Evolutionary conservation across 2,888 invertebrate genomes (phyloP), one percentile per base, ranked within the genome.

Genomic region (Lycophotia porphyrea): DNA sequence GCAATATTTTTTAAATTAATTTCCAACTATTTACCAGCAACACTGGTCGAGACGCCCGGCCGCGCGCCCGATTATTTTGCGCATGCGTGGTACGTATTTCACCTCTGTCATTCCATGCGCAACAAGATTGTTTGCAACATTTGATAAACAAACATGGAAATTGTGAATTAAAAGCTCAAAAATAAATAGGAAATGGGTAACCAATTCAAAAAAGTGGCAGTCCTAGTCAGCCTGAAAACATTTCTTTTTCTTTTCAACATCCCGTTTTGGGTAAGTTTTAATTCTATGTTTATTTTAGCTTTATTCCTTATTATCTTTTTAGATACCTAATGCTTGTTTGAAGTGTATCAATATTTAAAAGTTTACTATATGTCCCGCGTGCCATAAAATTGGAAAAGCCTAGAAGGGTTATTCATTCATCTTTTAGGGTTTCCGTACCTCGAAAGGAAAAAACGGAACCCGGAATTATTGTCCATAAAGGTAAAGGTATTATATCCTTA

Each of bases 191-290:
- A 79, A 77, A 98, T 98, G 98, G 97, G 97, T n/a, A 97, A 98
- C 91, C 97, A 97, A 89, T 96, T 98, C 85, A 97, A 98, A 93
- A 98, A 97, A 84, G 97, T 97, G 84, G 98, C 98, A 61, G 97
- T 98, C 44, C 97, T 98, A 93, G 97, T 98, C 84, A 98, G 98
- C 93, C 97, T 98, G 95, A 98, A 98, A 92, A 97, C 97, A 1
- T 95, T 98, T 60, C 96, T 98, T 80, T 98, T 98, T 97, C 94
- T 98, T 72, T 98, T 98, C 95, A 98, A 98, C 94, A 97, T 98
- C 87, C 94, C 98, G 44, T 98, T 98, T 94, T 98, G 98, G 98
- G 98, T 98, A 94, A 97, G 98, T 96, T 72, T 65, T 60, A 65
- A 34, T 44, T 52, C 8, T 42, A 36, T 74, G 27, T 73, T 74